Conservation (phyloP, 1,140 invertebrate genomes). For the Heliconius himera region DNA sequence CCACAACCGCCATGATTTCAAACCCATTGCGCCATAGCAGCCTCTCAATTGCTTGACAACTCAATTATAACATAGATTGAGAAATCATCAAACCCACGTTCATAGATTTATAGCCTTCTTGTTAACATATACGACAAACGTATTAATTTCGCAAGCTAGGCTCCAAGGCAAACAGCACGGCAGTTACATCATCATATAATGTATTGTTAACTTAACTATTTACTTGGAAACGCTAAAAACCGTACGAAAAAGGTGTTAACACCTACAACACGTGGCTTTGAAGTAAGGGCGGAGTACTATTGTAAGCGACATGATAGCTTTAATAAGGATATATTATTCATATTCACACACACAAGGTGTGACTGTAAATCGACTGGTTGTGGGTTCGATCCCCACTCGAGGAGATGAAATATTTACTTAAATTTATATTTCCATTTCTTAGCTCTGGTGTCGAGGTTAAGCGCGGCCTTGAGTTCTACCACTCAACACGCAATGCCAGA, state of each 20-base stretch:
- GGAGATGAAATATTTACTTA: no score
- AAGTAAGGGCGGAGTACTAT: neutral
- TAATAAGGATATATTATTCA: neutral
- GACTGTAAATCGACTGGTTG: no score
- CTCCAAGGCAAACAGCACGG: slow-evolving; percentile 35
- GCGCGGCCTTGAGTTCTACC: no score
- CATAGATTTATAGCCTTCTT: slow-evolving; percentile 15
- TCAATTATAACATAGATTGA: slow-evolving; percentile 7
- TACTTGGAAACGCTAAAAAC: slow-evolving; percentile 42
- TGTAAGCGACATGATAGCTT: neutral
- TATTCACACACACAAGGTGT: no score
- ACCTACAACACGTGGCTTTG: slow-evolving; percentile 21
- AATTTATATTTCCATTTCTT: no score
- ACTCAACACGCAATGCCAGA: no score
- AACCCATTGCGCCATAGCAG: no score
- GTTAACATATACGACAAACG: slow-evolving; percentile 19
- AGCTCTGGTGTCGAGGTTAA: no score
- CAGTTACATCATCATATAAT: slow-evolving; percentile 37
- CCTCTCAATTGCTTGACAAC: neutral
- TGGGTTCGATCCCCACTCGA: no score
- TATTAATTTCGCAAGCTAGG: slow-evolving; percentile 22
- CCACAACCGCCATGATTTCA: neutral
- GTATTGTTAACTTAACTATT: slow-evolving; percentile 39
- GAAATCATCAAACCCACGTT: neutral
- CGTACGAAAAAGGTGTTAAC: slow-evolving; percentile 39